Evolutionary conservation across 2,888 invertebrate species (phyloP).

Genomic region (Saturnia japonica): DNA sequence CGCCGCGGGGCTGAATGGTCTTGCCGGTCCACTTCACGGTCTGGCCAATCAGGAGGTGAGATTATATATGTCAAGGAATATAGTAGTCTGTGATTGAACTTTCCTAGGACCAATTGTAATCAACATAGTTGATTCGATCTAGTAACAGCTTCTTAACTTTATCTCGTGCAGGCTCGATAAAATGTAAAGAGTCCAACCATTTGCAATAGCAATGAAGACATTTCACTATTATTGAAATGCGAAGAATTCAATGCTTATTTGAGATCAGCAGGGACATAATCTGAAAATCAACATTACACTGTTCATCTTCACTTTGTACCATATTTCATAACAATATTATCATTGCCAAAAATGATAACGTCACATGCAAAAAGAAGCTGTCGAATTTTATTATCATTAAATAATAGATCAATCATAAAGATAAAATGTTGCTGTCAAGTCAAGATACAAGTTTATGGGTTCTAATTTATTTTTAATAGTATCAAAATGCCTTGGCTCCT

Average conservation of each 20-base stretch:
- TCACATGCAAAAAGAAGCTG: not conserved
- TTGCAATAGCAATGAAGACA: not conserved
- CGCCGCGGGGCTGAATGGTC: slow-evolving; percentile 95
- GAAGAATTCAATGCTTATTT: not conserved
- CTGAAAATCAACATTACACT: not conserved
- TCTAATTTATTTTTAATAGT: not conserved
- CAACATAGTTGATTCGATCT: not conserved
- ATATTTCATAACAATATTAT: not conserved
- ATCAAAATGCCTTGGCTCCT: not conserved
- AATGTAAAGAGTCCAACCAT: not conserved
- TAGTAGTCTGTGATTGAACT: not conserved
- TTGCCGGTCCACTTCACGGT: slow-evolving; percentile 97
- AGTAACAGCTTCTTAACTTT: not conserved
- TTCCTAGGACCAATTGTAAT: not conserved
- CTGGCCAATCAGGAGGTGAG: slow-evolving; percentile 95
- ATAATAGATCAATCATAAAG: not conserved
- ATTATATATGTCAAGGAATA: slow-evolving; percentile 5
- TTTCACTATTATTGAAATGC: not conserved
- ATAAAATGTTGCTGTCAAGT: not conserved
- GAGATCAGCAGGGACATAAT: not conserved
- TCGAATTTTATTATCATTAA: not conserved
- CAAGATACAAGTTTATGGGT: not conserved
- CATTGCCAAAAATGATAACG: not conserved
- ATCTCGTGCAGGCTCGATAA: not conserved
- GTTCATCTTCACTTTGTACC: not conserved